These are phyloP conservation scores for Andrena bucephala DNA, from an alignment of 2,888 invertebrate genomes.

Conservation along the genomic window DNA sequence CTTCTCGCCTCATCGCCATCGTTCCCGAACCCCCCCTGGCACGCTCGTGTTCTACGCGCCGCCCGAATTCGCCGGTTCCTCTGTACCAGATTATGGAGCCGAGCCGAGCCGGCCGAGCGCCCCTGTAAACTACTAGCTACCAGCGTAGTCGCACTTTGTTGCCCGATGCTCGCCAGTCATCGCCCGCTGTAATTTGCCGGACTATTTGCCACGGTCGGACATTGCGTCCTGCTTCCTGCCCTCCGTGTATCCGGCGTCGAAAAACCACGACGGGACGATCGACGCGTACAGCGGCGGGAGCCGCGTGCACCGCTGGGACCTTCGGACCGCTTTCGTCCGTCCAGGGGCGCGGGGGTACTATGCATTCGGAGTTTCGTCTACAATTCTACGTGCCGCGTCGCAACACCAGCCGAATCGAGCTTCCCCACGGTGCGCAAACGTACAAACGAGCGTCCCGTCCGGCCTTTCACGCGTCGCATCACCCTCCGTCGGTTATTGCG, in stretches of 20 bases:
- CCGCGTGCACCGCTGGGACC: not conserved
- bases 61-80: conserved; percentile 18
- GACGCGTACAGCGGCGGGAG: not conserved
- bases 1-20: not conserved
- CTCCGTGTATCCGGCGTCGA: conserved; percentile 19
- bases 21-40: not conserved
- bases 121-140: conserved; percentile 58
- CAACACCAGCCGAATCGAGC: not conserved
- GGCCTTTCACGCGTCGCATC: conserved; percentile 35
- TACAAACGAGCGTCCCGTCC: conserved; percentile 11
- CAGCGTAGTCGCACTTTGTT: conserved; percentile 57
- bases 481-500: conserved; percentile 46
- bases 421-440: not conserved
- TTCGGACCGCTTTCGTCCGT: not conserved
- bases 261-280: conserved; percentile 40
- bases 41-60: conserved; percentile 9
- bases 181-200: conserved; percentile 50
- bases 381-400: not conserved
- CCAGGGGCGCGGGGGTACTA: not conserved
- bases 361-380: not conserved
- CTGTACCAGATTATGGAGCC: conserved; percentile 58
- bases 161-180: conserved; percentile 46
- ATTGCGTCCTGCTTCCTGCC: conserved; percentile 28
- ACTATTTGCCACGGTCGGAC: conserved; percentile 53
- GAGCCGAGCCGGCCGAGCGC: conserved; percentile 26